Base-by-base conservation (phyloP, 2,113 vertebrate genomes). In the Percopsis transmontana region DNA sequence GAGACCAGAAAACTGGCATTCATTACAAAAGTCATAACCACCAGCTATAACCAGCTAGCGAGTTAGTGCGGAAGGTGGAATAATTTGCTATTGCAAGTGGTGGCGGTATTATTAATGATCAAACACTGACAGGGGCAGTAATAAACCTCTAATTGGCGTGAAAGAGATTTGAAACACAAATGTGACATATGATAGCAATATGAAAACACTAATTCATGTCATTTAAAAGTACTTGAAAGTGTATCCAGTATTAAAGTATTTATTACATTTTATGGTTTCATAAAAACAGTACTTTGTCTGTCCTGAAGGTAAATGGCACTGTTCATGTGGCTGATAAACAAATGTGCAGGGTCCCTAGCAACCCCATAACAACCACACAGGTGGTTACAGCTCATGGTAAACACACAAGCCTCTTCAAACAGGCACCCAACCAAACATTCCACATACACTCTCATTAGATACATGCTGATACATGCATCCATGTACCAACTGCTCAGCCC, bases 361-460 rank as follows among this genome's bases (percentile, higher is more conserved):
- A 21, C 27, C n/a, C 57, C 68, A 10, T 71, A 71, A 73, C 68
- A 64, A 76, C 66, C 59, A 33, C 1, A 64, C 47, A 67, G 23
- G 65, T 73, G 74, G 70, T 66, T 19, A 78, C 23, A 75, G 40
- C 63, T 55, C 21, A 19, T 12, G 16, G 1, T 62, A 76, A 71
- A 73, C 70, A 67, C n/a, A 58, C 19, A 11, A 33, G 4, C 58
- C 52, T 33, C 40, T 55, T 47, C 19, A 24, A 3, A 24, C 8
- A 9, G 3, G 11, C 10, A 64, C 54, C 38, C 51, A 21, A 21
- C 20, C 51, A 53, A 21, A 42, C 63, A 44, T 66, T 61, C 62
- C 62, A 44, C 39, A 40, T 38, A 6, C 5, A 40, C 13, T 50
- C 56, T 70, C 48, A 80, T 66, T 50, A 62, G 47, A 75, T 70